Base-by-base conservation (phyloP, 92 coral and sea anemone genomes). In the Epizoanthus fatuus region DNA sequence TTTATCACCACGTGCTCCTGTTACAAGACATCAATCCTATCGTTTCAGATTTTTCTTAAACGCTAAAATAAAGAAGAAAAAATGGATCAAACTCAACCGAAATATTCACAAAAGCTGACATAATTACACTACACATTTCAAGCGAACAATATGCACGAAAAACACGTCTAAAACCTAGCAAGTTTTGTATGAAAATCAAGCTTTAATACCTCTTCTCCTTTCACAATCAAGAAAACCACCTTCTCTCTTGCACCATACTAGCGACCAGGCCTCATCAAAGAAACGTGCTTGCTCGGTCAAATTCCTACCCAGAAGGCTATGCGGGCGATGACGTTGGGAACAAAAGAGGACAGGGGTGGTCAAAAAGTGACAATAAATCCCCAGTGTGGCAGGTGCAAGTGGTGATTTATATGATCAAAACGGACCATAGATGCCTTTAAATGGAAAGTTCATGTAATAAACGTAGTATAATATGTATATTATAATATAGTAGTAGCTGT, bases 111-210 rank as follows among this genome's bases (percentile, higher is more conserved):
- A 35, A 78, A 78, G 37, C 47, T 39, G 17, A 45, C 29, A 35
- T 25, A 29, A 9, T 16, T 20, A 15, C 39, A 63, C 16, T 47
- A 49, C 32, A 39, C 4, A 29, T 60, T 79, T 79, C 49, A 63
- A 17, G 16, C 12, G 11, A 74, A 45, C 76, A 79, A 49, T 42
- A 67, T 63, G 51, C 66, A 63, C 7, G 14, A 67, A 64, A 66
- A 5, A 17, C 12, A 3, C 3, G 17, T 58, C 53, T 44, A 52
- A 84, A 84, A 59, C 60, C 64, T 49, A 37, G 37, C 37, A 84
- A 72, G n/a, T 84, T 84, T 72, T 74, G 81, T 84, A 84, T 72
- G 81, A 84, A 72, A 9, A 70, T 84, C 51, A 84, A 84, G 87
- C 81, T 84, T 35, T n/a, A n/a, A n/a, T n/a, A 5, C n/a, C 39